phyloP scores from a whole-genome alignment of 2,113 vertebrate species.

The Cryptotis parvus region DNA sequence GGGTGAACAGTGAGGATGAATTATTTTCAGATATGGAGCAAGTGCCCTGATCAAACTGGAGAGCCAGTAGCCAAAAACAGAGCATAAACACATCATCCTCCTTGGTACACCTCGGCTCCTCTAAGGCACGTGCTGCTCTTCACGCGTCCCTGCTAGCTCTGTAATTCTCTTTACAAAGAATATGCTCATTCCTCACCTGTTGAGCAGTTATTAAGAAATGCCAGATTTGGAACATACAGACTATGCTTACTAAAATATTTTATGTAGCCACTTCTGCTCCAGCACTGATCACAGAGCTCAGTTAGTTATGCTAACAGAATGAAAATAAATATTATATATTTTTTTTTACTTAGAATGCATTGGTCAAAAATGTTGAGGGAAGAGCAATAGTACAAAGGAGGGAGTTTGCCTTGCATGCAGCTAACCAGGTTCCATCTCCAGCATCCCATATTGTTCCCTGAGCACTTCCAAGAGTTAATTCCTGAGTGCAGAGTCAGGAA shows the following conservation, averaged over 20 bases:
- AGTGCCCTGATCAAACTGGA: slow-evolving; percentile 74
- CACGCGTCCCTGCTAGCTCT: slow-evolving; percentile 59
- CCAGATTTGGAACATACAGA: slow-evolving; percentile 59
- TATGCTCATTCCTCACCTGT: slow-evolving; percentile 72
- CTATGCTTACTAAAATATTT: slow-evolving; percentile 66
- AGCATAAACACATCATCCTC: slow-evolving; percentile 16
- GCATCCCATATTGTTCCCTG: no score
- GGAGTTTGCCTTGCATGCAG: background rate
- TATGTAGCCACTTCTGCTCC: slow-evolving; percentile 52
- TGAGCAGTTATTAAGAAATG: slow-evolving; percentile 66
- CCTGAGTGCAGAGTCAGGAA: no score
- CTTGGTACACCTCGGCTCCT: slow-evolving; percentile 78
- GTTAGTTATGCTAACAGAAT: background rate
- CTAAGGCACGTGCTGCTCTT: slow-evolving; percentile 67
- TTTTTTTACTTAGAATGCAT: background rate
- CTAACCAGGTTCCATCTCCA: no score
- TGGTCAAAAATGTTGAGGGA: no score
- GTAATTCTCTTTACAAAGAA: slow-evolving; percentile 73
- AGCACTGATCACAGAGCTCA: background rate
- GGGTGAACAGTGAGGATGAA: slow-evolving; percentile 74
- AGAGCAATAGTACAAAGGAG: no score
- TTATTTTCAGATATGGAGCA: slow-evolving; percentile 70
- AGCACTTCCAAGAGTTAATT: no score
- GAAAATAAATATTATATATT: background rate
- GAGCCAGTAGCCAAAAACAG: slow-evolving; percentile 71